Evolutionary conservation across 1,140 invertebrate species (phyloP).

Genomic region (Drosophila rufa): DNA sequence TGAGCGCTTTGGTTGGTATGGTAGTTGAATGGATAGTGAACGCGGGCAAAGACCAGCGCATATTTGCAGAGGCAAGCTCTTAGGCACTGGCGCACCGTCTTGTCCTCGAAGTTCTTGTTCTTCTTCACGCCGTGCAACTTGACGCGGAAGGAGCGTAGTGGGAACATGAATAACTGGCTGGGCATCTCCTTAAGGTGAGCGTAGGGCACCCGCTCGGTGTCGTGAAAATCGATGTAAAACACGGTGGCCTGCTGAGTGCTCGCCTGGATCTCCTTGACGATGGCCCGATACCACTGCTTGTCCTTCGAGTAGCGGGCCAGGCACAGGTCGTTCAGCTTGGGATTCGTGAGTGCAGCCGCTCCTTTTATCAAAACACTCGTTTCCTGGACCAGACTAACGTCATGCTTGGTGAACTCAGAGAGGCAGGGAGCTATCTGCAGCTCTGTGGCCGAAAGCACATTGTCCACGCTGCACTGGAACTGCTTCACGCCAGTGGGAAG

Average conservation of each 20-base stretch:
- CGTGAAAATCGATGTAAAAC: constrained; percentile 73
- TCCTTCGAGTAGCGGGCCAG: constrained; percentile 64
- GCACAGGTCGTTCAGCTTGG: constrained; percentile 50
- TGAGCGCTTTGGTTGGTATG: constrained; percentile 9
- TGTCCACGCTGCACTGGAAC: constrained; percentile 63
- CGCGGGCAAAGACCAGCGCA: constrained; percentile 35
- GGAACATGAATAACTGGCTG: constrained; percentile 56
- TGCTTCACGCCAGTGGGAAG: constrained; percentile 62
- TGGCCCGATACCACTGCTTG: constrained; percentile 75
- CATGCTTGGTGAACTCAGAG: constrained; percentile 63
- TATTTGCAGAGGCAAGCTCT: constrained; percentile 31
- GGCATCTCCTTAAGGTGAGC: constrained; percentile 61
- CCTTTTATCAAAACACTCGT: constrained; percentile 52
- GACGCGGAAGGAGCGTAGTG: constrained; percentile 66
- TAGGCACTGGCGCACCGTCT: constrained; percentile 40
- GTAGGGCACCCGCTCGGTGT: constrained; percentile 51
- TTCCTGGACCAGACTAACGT: constrained; percentile 46
- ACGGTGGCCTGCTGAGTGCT: constrained; percentile 51
- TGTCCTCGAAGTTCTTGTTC: constrained; percentile 45
- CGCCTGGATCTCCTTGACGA: constrained; percentile 58
- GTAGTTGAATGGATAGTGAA: constrained; percentile 46
- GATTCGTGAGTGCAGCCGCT: constrained; percentile 24
- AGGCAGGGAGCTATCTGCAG: constrained; percentile 67
- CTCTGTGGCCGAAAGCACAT: constrained; percentile 55
- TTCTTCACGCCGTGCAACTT: constrained; percentile 52